Base-by-base conservation (phyloP, 2,113 vertebrate genomes). In the Myiagra hebetior region DNA sequence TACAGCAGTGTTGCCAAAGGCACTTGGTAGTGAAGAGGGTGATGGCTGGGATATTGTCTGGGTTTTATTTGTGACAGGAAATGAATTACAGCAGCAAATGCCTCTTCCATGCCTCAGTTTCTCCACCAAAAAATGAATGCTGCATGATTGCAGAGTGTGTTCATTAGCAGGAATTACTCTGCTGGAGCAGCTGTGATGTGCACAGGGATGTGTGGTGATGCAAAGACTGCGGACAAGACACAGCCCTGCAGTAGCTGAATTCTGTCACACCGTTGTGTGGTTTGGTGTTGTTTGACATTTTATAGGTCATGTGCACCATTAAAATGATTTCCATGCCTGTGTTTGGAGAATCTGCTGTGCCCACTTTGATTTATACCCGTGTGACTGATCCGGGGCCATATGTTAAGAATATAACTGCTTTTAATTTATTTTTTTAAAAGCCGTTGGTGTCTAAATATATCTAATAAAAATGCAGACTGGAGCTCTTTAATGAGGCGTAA, bases 381-480 rank as follows among this genome's bases (percentile, higher is more conserved):
- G 24, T 87, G 87, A 75, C 73, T 75, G 84, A 78, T 87, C 42
- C 47, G 64, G 65, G 41, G 33, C 70, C 46, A 13, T 65, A 42
- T 50, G 37, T 68, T 94, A 85, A 72, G 49, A 80, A 53, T 69
- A 46, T 44, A 93, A 69, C 37, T 42, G 56, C 24, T 42, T 83
- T 83, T 50, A 30, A 8, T 46, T 35, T 16, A 4, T 15, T 28
- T n/a, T 16, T 83, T 15, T 68, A 7, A 42, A 65, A 63, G 26
- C 39, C 0, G 0, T 53, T 59, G 27, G 15, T 55, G n/a, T 91
- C 86, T 94, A 91, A 95, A 81, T 84, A 33, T 78, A 65, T 53
- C 87, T 93, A 42, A 87, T 79, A 95, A 89, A 91, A 95, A 94
- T 93, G 85, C 94, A 91, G 85, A 42, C 81, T 41, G 70, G 78